Conservation (phyloP, 2,888 invertebrate genomes). For the Nycteola revayana region DNA sequence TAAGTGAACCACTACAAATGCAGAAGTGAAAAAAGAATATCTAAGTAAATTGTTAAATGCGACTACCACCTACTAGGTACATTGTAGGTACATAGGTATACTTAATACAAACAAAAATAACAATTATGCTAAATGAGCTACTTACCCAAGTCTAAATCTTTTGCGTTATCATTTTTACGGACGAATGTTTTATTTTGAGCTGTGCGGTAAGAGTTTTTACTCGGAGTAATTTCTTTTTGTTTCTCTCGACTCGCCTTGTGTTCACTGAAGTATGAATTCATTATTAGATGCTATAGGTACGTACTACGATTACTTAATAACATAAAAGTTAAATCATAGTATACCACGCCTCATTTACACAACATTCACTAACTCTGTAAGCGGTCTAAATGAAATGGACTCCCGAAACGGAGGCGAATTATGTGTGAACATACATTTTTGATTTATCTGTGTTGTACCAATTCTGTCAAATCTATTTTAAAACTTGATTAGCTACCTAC, state of each 20-base stretch:
- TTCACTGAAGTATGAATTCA: conserved; percentile 53
- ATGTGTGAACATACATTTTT: conserved; percentile 26
- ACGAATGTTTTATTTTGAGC: conserved; percentile 66
- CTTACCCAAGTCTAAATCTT: conserved; percentile 70
- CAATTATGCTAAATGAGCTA: conserved; percentile 12
- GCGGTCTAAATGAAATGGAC: conserved; percentile 34
- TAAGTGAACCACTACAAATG: too few species aligned
- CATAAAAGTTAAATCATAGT: neutral
- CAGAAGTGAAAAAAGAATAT: too few species aligned
- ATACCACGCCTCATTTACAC: conserved; percentile 30
- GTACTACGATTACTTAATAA: neutral
- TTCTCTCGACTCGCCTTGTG: conserved; percentile 42
- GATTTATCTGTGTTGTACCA: conserved; percentile 41
- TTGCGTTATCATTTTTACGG: conserved; percentile 57
- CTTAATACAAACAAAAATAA: neutral
- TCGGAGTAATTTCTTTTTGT: conserved; percentile 41
- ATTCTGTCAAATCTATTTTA: conserved; percentile 59
- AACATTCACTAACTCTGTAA: conserved; percentile 25
- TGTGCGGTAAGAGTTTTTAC: conserved; percentile 41
- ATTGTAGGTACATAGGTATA: too few species aligned
- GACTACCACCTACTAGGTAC: too few species aligned
- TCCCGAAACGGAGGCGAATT: conserved; percentile 18
- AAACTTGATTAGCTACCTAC: conserved; percentile 23
- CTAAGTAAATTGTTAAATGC: too few species aligned
- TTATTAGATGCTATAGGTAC: conserved; percentile 13